phyloP scores from a whole-genome alignment of 2,797 vertebrate species.

The Aselliscus stoliczkanus region DNA sequence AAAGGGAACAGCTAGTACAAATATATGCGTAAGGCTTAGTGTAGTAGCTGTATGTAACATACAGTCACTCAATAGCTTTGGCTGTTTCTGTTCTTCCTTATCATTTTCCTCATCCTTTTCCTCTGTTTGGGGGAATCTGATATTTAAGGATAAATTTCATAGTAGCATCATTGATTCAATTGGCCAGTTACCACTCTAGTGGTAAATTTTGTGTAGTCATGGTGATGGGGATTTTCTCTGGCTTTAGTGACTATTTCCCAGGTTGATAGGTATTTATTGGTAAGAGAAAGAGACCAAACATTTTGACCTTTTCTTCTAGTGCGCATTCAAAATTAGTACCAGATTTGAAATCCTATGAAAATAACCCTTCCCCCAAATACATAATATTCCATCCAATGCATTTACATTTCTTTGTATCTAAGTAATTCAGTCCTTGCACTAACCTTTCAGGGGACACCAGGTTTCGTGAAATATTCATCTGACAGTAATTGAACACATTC shows the following conservation, averaged over 20 bases:
- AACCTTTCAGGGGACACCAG: not conserved
- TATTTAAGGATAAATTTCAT: not conserved
- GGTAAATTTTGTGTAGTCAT: not conserved
- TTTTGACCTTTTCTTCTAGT: not conserved
- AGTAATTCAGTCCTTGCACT: conserved; percentile 6
- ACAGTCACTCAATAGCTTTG: not conserved
- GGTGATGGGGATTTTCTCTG: not conserved
- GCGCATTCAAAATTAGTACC: not conserved
- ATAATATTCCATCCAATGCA: not conserved
- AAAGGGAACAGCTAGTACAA: not conserved
- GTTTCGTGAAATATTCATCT: conserved; percentile 35
- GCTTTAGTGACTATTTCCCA: not conserved
- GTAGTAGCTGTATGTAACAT: not conserved
- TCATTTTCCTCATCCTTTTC: not conserved
- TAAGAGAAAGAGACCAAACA: not conserved
- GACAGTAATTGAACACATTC: not conserved
- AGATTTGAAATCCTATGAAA: conserved; percentile 25
- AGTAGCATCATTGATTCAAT: not conserved
- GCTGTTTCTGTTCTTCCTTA: not conserved
- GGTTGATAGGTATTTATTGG: not conserved
- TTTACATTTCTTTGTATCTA: not conserved
- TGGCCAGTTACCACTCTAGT: not conserved
- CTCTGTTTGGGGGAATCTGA: not conserved
- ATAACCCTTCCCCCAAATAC: not conserved
- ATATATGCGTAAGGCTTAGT: not conserved